A percentile compares a stretch with the other conserved stretches of the same genome.
phyloP scores from a whole-genome alignment of 2,797 vertebrate genomes.

The Loriculus beryllinus region DNA sequence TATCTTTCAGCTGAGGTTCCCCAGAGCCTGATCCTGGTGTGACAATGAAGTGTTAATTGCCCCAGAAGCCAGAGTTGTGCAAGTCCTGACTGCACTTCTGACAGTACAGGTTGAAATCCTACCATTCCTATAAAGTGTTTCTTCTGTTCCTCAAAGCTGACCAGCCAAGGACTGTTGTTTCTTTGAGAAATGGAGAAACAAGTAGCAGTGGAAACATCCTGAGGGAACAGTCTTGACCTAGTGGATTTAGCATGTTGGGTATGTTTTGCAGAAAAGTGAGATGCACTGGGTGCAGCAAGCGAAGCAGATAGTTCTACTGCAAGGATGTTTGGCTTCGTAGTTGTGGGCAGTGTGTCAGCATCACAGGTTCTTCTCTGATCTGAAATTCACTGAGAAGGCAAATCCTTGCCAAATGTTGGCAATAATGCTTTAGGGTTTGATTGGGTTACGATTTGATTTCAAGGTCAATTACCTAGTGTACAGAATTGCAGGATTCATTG shows the following conservation, averaged over 20 bases:
- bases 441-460: neutral
- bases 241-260: fast-evolving
- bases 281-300: neutral
- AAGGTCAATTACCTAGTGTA: neutral
- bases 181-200: neutral
- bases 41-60: neutral
- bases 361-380: neutral
- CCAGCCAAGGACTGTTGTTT: neutral
- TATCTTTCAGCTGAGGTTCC: neutral
- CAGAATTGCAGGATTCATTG: neutral
- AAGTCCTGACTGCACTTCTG: neutral
- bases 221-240: neutral
- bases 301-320: neutral
- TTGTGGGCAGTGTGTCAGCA: neutral
- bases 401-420: neutral
- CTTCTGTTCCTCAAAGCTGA: neutral
- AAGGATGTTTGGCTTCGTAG: neutral
- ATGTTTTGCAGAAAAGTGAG: neutral
- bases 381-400: neutral
- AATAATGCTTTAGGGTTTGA: neutral
- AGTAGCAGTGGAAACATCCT: neutral
- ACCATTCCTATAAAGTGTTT: fast-evolving
- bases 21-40: neutral
- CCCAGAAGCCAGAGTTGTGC: neutral
- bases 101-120: too few species aligned